These are phyloP conservation scores for Ptyas mucosa DNA, from an alignment of 2,113 vertebrate species.

Conservation along the genomic window DNA sequence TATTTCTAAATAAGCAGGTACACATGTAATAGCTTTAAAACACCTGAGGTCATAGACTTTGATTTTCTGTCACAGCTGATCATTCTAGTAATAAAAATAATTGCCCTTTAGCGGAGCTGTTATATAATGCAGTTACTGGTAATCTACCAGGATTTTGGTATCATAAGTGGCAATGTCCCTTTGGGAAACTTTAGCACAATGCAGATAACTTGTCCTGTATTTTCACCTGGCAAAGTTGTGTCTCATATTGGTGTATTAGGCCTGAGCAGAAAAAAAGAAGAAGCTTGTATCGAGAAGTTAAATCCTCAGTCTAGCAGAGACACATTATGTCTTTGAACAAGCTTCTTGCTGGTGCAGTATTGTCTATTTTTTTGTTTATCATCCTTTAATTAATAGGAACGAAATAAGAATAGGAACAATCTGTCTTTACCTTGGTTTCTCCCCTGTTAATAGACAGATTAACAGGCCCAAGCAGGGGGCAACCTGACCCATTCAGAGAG, in stretches of 20 bases:
- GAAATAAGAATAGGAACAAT: background rate
- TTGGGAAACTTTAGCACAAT: background rate
- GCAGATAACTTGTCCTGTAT: background rate
- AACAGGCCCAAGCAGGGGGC: background rate
- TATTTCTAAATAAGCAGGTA: conserved; percentile 50
- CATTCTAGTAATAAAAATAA: conserved; percentile 43
- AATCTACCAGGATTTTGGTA: conserved; percentile 14
- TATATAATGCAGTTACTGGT: conserved; percentile 48
- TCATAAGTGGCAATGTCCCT: background rate
- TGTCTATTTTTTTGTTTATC: background rate
- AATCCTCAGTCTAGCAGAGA: background rate
- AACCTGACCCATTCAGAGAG: background rate
- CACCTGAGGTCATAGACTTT: background rate
- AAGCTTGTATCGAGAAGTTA: background rate
- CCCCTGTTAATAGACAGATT: background rate
- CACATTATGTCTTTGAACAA: background rate
- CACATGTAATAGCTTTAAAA: conserved; percentile 53
- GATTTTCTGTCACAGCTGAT: conserved; percentile 33
- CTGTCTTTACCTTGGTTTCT: too few relatives aligned
- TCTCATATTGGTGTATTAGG: background rate
- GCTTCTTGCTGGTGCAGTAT: background rate
- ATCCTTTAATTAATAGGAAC: background rate
- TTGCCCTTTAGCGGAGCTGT: conserved; percentile 47
- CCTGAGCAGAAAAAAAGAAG: background rate
- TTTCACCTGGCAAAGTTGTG: background rate